Conservation (phyloP, 30 jellyfish, hydroid and myxozoan genomes). For the Turritopsis rubra region DNA sequence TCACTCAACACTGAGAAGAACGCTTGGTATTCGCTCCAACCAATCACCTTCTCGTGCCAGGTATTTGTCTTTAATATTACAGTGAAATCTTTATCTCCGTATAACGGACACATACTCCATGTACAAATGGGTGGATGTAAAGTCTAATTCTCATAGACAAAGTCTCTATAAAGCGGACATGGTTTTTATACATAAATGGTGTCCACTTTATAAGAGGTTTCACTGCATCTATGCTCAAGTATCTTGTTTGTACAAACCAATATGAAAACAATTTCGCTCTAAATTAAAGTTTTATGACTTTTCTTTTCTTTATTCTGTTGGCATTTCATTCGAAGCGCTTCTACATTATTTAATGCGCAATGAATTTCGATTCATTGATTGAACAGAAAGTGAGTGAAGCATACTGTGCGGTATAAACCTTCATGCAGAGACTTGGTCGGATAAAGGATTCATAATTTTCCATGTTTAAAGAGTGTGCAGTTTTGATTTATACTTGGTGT, state of each 20-base stretch:
- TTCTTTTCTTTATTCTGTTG: background rate
- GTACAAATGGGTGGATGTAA: too few relatives aligned
- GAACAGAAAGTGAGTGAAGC: background rate
- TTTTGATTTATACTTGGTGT: too few relatives aligned
- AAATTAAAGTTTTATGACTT: background rate
- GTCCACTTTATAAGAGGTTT: too few relatives aligned
- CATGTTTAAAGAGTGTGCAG: background rate
- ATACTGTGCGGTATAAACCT: background rate
- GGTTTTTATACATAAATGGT: too few relatives aligned
- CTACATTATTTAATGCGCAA: background rate
- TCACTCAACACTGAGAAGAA: constrained; percentile 88
- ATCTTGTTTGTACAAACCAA: background rate
- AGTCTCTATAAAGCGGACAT: too few relatives aligned
- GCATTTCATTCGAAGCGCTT: background rate
- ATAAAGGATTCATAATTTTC: background rate
- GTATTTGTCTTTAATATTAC: too few relatives aligned
- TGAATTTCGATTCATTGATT: background rate
- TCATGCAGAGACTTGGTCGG: background rate
- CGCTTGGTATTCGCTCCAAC: constrained; percentile 67
- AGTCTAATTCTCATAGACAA: too few relatives aligned
- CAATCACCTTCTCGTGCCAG: constrained; percentile 20
- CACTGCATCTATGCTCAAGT: too few relatives aligned
- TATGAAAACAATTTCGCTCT: background rate
- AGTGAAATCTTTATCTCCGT: too few relatives aligned
- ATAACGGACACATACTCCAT: too few relatives aligned